Evolutionary conservation across 2,888 invertebrate species (phyloP).

Genomic region (Sylvicola cinctus): DNA sequence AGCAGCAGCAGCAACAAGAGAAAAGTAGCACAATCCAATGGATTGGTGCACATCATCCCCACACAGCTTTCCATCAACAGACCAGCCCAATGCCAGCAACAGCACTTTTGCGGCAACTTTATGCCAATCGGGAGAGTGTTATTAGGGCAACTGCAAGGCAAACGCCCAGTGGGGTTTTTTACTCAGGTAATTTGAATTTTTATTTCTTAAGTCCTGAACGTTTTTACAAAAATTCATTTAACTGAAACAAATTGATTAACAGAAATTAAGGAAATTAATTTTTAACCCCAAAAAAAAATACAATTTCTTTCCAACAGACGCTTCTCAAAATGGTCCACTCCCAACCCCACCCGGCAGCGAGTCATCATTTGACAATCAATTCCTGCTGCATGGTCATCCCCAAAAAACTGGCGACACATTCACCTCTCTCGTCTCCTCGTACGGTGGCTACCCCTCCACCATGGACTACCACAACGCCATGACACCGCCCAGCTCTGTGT

Average conservation of each 20-base stretch:
- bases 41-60: conserved; percentile 61
- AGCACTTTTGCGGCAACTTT: conserved; percentile 70
- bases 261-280: neutral
- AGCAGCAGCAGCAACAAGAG: conserved; percentile 41
- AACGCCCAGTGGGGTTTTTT: conserved; percentile 22
- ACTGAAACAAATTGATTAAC: no score
- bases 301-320: conserved; percentile 22
- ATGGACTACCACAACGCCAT: conserved; percentile 83
- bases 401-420: conserved; percentile 35
- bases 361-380: conserved; percentile 42
- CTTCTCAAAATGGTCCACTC: conserved; percentile 50
- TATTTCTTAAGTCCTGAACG: neutral
- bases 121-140: conserved; percentile 86
- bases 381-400: conserved; percentile 27
- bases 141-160: conserved; percentile 62
- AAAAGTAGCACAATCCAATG: conserved; percentile 65
- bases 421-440: conserved; percentile 34
- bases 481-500: conserved; percentile 94
- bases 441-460: conserved; percentile 36
- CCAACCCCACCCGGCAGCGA: conserved; percentile 85
- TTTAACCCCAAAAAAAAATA: conserved; percentile 5
- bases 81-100: conserved; percentile 58
- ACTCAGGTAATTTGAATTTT: conserved; percentile 4
- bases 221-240: neutral
- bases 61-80: conserved; percentile 30